A percentile compares a stretch with the other conserved stretches of the same genome.
Conservation (phyloP, 2,113 vertebrate genomes). For the Nothoprocta perdicaria region DNA sequence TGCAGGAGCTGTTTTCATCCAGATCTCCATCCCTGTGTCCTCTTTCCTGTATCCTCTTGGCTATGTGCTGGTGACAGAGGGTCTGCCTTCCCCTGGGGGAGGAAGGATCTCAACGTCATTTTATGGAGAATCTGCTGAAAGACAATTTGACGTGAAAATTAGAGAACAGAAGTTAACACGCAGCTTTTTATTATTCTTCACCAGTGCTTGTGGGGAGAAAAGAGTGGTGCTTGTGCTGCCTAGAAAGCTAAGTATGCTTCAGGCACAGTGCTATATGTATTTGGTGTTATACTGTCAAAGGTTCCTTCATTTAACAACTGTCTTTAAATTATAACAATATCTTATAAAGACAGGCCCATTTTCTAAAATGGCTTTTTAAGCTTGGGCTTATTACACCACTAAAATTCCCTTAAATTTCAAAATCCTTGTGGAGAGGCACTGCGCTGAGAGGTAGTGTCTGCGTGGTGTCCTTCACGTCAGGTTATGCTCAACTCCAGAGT, state of each 20-base stretch:
- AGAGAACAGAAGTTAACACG: background rate
- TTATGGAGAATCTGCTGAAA: background rate
- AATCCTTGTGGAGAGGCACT: fast-evolving
- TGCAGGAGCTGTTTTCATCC: background rate
- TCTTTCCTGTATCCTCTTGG: background rate
- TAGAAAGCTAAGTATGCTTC: background rate
- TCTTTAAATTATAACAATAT: background rate
- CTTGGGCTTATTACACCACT: background rate
- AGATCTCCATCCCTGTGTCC: fast-evolving
- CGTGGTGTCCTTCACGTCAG: background rate
- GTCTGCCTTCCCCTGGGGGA: background rate
- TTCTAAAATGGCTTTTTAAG: background rate
- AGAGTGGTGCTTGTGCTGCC: background rate
- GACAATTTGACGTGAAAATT: background rate
- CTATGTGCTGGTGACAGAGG: background rate
- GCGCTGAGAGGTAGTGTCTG: background rate
- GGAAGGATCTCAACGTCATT: background rate
- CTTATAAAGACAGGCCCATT: background rate
- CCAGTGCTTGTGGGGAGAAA: background rate
- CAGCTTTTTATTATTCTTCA: background rate
- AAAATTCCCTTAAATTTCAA: background rate
- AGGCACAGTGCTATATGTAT: background rate
- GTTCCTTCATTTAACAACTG: background rate
- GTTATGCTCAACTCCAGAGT: fast-evolving
- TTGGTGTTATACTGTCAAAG: background rate